Evolutionary conservation across 2,113 vertebrate genomes (phyloP), one percentile per base, ranked within the genome.

Genomic region (Puntigrus tetrazona): DNA sequence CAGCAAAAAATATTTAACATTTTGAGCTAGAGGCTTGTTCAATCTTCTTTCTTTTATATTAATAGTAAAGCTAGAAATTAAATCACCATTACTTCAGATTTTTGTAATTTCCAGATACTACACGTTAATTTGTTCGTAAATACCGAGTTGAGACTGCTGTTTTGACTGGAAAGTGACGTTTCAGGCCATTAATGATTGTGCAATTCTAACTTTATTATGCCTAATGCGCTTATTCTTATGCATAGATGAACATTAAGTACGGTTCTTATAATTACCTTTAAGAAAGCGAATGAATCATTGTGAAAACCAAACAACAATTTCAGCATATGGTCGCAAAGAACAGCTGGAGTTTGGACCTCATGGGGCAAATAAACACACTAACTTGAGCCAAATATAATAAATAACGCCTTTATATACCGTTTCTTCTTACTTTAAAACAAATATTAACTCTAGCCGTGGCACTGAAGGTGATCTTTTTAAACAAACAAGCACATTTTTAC

Each of bases 241-340:
- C 38, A 29, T 29, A 38, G 3, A 34, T n/a, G 11, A n/a, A 41
- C 20, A 16, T 14, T 59, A 78, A 59, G 31, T 38, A 25, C 18
- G 0, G 1, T 43, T 45, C 4, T 8, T 16, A 31, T 45, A 63
- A 63, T 65, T 79, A 5, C 14, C 10, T 67, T 67, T 73, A 50
- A 75, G 45, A 75, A 75, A 75, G 7, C 25, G 50, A 79, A 78
- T 59, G 11, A 83, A 78, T 74, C 73, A 73, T 87, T 88, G 57
- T 81, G 86, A 84, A 65, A 90, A 83, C 81, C 50, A 87, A 87
- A 88, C 86, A 90, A 90, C 83, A 88, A 88, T 63, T 77, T 77
- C 78, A 20, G 77, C 84, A 89, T 82, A 59, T 87, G 31, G 70
- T 80, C 63, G 82, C 61, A 65, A 43, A 84, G 77, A 78, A 29